phyloP scores from a whole-genome alignment of 2,888 invertebrate species.

The Augochlorella aurata region DNA sequence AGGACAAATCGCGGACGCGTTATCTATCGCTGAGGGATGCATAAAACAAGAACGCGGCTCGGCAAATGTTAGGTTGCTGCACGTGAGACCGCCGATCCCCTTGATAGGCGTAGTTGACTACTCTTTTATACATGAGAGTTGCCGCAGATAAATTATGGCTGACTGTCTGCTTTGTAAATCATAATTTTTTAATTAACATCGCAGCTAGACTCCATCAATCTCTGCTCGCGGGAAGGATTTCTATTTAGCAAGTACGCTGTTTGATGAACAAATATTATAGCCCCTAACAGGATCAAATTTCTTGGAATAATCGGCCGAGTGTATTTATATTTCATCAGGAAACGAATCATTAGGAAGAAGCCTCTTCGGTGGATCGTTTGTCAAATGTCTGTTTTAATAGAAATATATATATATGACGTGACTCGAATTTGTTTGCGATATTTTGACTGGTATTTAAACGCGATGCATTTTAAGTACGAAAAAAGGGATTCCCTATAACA shows the following conservation, averaged over 20 bases:
- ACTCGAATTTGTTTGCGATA: too few relatives aligned
- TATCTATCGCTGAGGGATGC: slow-evolving; percentile 14
- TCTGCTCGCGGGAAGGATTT: neutral
- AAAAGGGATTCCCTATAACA: too few relatives aligned
- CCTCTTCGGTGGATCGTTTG: too few relatives aligned
- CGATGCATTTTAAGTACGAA: too few relatives aligned
- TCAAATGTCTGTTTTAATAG: too few relatives aligned
- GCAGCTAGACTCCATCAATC: neutral
- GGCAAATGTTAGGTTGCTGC: slow-evolving; percentile 12
- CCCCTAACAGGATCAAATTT: neutral
- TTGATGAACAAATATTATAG: neutral
- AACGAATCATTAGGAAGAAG: too few relatives aligned
- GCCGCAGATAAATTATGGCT: neutral
- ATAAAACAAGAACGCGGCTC: slow-evolving; percentile 1
- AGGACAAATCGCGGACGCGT: slow-evolving; percentile 35
- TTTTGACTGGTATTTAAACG: too few relatives aligned
- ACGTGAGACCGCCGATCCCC: neutral
- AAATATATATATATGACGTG: too few relatives aligned
- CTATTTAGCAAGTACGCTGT: neutral
- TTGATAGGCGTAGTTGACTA: slow-evolving; percentile 11
- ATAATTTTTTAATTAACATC: slow-evolving; percentile 12
- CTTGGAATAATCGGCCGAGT: neutral
- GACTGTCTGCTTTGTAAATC: neutral
- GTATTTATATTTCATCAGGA: too few relatives aligned
- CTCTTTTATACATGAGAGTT: slow-evolving; percentile 8